Conservation (phyloP, 2,797 vertebrate species). For the Micrastur ruficollis region DNA sequence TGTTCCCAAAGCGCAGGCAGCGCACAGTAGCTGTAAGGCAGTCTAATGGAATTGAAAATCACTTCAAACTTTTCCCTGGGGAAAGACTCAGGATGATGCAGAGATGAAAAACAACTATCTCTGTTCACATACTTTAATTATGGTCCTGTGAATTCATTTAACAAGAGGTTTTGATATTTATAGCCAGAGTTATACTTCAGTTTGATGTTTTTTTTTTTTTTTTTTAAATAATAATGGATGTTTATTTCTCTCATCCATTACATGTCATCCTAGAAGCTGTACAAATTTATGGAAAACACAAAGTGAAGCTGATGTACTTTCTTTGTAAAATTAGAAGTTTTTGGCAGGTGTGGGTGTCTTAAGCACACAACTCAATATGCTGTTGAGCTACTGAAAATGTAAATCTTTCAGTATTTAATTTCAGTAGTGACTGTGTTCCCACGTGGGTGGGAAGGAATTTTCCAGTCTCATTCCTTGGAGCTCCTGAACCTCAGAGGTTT, state of each 20-base stretch:
- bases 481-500: not conserved
- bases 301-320: not conserved
- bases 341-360: not conserved
- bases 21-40: rapidly evolving
- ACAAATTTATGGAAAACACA: not conserved
- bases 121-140: not conserved
- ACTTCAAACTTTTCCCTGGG: not conserved
- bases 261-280: not conserved
- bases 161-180: not conserved
- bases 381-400: not conserved
- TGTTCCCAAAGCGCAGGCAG: not conserved
- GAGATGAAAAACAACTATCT: not conserved
- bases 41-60: not conserved
- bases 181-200: not conserved
- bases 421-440: not conserved
- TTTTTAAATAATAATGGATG: not conserved
- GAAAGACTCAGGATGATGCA: not conserved
- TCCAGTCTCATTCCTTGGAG: not conserved
- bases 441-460: not conserved
- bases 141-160: not conserved
- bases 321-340: not conserved
- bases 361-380: not conserved
- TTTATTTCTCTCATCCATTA: not conserved
- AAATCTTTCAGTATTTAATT: not conserved
- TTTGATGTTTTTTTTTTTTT: not conserved